Evolutionary conservation across 2,888 invertebrate genomes (phyloP).

Genomic region (Tupiocoris notatus): DNA sequence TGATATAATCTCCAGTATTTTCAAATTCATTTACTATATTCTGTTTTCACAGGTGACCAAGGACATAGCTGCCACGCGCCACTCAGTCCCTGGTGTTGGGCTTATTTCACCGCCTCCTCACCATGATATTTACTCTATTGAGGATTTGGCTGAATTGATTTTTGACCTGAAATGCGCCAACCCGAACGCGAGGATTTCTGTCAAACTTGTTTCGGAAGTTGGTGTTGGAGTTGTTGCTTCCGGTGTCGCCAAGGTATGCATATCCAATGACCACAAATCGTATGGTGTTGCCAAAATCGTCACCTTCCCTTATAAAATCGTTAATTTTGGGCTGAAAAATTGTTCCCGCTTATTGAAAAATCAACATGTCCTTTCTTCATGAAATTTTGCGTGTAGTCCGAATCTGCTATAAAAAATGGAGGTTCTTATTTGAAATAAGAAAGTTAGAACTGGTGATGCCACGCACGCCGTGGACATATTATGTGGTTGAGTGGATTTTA

Average conservation of each 20-base stretch:
- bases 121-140: slow-evolving; percentile 99
- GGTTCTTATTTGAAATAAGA: no score
- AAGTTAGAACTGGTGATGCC: no score
- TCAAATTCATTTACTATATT: background rate
- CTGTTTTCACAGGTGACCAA: slow-evolving; percentile 71
- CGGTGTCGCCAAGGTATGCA: slow-evolving; percentile 88
- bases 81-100: slow-evolving; percentile 95
- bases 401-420: no score
- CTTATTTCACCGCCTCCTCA: slow-evolving; percentile 98
- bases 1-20: no score
- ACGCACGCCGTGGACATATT: no score
- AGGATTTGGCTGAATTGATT: slow-evolving; percentile 96
- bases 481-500: no score
- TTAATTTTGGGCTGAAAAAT: no score
- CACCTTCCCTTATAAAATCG: no score
- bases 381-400: no score
- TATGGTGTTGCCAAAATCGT: no score
- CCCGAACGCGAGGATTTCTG: slow-evolving; percentile 90
- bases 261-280: background rate
- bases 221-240: slow-evolving; percentile 99
- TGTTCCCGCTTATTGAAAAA: no score
- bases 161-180: slow-evolving; percentile 98
- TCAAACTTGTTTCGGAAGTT: slow-evolving; percentile 97
- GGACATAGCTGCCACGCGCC: slow-evolving; percentile 91
- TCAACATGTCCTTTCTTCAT: no score